phyloP scores from a whole-genome alignment of 2,797 vertebrate species.

The Cygnus olor region DNA sequence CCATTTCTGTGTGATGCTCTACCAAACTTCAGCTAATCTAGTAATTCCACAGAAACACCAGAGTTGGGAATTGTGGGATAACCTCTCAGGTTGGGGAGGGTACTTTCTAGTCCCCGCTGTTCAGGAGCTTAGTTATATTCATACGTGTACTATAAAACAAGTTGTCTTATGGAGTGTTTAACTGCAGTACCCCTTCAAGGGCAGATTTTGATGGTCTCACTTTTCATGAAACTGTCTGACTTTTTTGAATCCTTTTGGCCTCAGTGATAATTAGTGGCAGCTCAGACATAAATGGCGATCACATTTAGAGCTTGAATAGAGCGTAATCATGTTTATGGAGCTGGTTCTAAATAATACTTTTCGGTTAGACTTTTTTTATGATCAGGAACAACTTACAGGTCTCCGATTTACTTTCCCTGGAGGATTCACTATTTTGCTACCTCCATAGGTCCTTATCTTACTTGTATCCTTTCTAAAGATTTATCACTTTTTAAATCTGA shows the following conservation, averaged over 20 bases:
- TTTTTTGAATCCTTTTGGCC: neutral
- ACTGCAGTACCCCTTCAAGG: neutral
- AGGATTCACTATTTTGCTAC: neutral
- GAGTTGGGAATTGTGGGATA: neutral
- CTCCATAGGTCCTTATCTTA: neutral
- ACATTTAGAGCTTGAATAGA: neutral
- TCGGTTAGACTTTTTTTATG: neutral
- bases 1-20: neutral
- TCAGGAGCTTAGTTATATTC: neutral
- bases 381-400: neutral
- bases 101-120: neutral
- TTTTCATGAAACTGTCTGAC: neutral
- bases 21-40: neutral
- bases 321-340: neutral
- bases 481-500: neutral
- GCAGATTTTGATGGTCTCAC: neutral
- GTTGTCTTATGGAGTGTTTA: neutral
- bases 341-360: neutral
- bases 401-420: neutral
- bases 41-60: neutral
- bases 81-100: neutral
- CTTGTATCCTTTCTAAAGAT: neutral
- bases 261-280: neutral
- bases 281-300: neutral
- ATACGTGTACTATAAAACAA: neutral